phyloP scores from a whole-genome alignment of 1,140 invertebrate genomes.

The Bombus picipes region DNA sequence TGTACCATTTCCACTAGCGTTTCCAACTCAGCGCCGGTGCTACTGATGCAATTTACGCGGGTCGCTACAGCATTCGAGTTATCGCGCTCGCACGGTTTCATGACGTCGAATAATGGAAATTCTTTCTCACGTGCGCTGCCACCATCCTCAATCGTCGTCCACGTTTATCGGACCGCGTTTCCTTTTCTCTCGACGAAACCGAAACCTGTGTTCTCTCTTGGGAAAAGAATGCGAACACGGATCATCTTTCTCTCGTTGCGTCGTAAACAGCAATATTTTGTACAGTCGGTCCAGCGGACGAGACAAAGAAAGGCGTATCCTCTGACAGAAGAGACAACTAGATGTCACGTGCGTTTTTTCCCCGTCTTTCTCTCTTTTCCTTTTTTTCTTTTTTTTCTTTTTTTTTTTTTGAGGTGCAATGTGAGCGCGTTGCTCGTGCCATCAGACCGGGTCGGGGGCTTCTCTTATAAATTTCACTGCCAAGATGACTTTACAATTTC shows the following conservation, averaged over 20 bases:
- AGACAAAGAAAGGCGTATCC: background rate
- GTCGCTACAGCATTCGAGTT: slow-evolving; percentile 30
- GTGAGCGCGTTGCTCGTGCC: background rate
- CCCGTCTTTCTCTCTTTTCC: too few species aligned
- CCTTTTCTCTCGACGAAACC: background rate
- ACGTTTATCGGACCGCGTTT: background rate
- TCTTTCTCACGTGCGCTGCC: slow-evolving; percentile 7
- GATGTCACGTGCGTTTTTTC: background rate
- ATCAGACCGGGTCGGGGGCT: background rate
- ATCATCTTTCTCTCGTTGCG: slow-evolving; percentile 25
- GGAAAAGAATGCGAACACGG: background rate
- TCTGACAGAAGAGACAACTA: too few species aligned
- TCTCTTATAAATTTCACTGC: slow-evolving; percentile 71
- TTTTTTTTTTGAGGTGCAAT: background rate
- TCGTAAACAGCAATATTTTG: slow-evolving; percentile 7
- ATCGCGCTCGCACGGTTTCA: slow-evolving; percentile 13
- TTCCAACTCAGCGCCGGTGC: slow-evolving; percentile 20
- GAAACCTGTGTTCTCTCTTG: background rate
- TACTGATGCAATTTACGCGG: slow-evolving; percentile 44
- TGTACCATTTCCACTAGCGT: slow-evolving; percentile 17
- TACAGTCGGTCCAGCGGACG: too few species aligned
- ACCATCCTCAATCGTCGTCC: too few species aligned
- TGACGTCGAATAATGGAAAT: slow-evolving; percentile 1
- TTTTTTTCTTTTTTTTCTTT: accelerated
- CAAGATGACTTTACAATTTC: slow-evolving; percentile 70